Evolutionary conservation across 2,888 invertebrate species (phyloP).

Genomic region (Caenorhabditis uteleia): DNA sequence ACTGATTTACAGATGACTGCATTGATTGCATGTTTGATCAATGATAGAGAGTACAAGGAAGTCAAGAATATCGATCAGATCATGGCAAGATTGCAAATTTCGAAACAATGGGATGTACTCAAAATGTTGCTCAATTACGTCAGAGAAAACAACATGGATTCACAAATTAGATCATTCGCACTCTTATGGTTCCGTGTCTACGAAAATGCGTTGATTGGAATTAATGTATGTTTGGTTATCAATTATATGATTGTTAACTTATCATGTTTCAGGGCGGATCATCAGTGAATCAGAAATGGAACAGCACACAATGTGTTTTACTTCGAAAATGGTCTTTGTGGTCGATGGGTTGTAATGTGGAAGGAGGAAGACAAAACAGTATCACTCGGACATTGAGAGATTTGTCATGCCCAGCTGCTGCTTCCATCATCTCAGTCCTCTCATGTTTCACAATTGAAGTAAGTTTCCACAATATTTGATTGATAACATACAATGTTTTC

Average conservation of each 20-base stretch:
- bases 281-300: constrained; percentile 21
- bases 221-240: constrained; percentile 11
- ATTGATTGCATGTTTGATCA: constrained; percentile 28
- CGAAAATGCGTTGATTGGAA: constrained; percentile 25
- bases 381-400: constrained; percentile 22
- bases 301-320: constrained; percentile 24
- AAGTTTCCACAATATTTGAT: too few species aligned
- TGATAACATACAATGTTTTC: too few species aligned
- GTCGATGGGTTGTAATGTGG: constrained; percentile 29
- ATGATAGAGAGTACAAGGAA: constrained; percentile 26
- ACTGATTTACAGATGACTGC: too few species aligned
- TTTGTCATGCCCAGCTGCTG: constrained; percentile 21
- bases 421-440: constrained; percentile 23
- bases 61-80: constrained; percentile 30
- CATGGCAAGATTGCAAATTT: constrained; percentile 24
- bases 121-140: constrained; percentile 19
- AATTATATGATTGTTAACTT: too few species aligned
- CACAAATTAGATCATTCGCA: constrained; percentile 23
- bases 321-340: constrained; percentile 34
- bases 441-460: constrained; percentile 20
- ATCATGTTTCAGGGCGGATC: too few species aligned
- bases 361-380: constrained; percentile 20
- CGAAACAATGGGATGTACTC: constrained; percentile 27
- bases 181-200: constrained; percentile 34
- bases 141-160: constrained; percentile 9